Evolutionary conservation across 2,888 invertebrate species (phyloP), one percentile per base, ranked within the genome.

Genomic region (Anagyrus pseudococci): DNA sequence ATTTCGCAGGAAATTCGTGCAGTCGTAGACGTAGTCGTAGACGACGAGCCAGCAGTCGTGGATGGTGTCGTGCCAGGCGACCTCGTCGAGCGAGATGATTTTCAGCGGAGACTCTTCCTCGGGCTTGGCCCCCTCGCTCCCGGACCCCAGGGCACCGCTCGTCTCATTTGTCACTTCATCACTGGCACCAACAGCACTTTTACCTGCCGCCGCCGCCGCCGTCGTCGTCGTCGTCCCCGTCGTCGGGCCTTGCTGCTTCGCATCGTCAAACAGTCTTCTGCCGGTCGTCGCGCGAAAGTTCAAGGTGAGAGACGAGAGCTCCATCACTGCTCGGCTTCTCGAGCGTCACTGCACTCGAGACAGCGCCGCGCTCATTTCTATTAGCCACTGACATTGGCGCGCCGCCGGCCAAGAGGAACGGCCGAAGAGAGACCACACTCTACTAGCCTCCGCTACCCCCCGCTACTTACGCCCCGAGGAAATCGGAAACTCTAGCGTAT

Each of bases 11-110:
- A 94, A 93, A 40, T 85, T 84, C 1, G 93, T 90, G 55, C 93
- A 86, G 75, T 94, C 89, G 78, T 93, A 94, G 13, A 95, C 91
- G 61, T 90, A 88, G 82, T 95, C 94, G 78, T 91, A 92, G 49
- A 95, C 87, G n/a, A 92, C 87, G 54, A 94, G 84, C 94, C 94
- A 94, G 80, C 94, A 94, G 76, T 93, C 91, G 15, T 85, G 80
- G 6, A 81, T 79, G 19, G 85, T 84, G 75, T 93, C 93, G 75
- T 94, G 94, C 74, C 85, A 85, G 4, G 89, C 84, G 3, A 94
- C 90, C 81, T 94, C 89, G 53, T 89, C 86, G 55, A 94, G 82
- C n/a, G 86, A 84, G 57, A 91, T 88, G 43, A 82, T 79, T 29
- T 82, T 80, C 54, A 71, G 8, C 0, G 33, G 4, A 19, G 7